A percentile compares a stretch with the other conserved stretches of the same genome.
Conservation (phyloP, 2,888 invertebrate species). For the Alcis repandata region DNA sequence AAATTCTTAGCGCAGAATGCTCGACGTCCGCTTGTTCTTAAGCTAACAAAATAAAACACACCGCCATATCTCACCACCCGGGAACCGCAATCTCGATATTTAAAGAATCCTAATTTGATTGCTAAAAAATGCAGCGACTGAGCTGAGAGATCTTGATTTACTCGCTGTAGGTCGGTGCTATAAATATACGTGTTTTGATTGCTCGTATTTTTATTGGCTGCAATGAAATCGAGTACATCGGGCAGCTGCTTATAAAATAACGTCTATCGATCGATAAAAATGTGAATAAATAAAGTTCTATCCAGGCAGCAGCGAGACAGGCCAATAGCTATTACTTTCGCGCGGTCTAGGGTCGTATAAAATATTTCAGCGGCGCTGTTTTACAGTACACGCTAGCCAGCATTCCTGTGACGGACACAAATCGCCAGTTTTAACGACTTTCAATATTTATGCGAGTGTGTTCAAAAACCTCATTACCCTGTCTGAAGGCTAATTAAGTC, state of each 20-base stretch:
- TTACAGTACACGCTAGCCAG: slow-evolving; percentile 50
- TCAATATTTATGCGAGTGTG: slow-evolving; percentile 54
- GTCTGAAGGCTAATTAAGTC: slow-evolving; percentile 44
- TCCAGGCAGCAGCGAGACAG: slow-evolving; percentile 47
- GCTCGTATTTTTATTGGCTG: slow-evolving; percentile 34
- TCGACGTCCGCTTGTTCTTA: slow-evolving; percentile 15
- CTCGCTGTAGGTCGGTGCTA: slow-evolving; percentile 47
- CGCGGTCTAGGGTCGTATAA: slow-evolving; percentile 59
- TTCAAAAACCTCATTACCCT: slow-evolving; percentile 45
- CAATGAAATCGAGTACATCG: slow-evolving; percentile 27
- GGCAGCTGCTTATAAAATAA: slow-evolving; percentile 34
- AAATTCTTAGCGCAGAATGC: slow-evolving; percentile 31
- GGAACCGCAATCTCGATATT: slow-evolving; percentile 61
- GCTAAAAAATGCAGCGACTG: slow-evolving; percentile 59
- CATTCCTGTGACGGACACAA: slow-evolving; percentile 53
- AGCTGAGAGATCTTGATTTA: slow-evolving; percentile 59
- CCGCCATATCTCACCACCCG: slow-evolving; percentile 63
- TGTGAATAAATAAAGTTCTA: slow-evolving; percentile 50
- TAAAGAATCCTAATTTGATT: slow-evolving; percentile 75
- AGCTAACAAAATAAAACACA: slow-evolving; percentile 54
- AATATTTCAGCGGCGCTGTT: slow-evolving; percentile 60
- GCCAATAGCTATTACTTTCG: slow-evolving; percentile 61
- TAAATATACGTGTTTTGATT: slow-evolving; percentile 37
- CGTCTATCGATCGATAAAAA: slow-evolving; percentile 37
- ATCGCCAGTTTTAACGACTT: slow-evolving; percentile 54